Base-by-base conservation (phyloP, 1,140 invertebrate genomes). In the Drosophila cardini region DNA sequence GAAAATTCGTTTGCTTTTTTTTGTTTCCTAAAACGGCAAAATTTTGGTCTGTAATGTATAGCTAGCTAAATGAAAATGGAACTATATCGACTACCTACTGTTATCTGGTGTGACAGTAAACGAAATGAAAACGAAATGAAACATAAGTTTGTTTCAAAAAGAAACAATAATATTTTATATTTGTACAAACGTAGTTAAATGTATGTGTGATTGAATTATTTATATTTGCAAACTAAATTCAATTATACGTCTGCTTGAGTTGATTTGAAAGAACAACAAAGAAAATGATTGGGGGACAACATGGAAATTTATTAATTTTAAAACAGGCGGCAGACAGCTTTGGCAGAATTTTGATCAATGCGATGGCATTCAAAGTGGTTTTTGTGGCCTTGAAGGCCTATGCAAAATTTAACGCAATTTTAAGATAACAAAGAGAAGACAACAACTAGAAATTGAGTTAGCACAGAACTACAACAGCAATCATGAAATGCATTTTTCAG, bases 401-500 rank as follows among this genome's bases (percentile, higher is more conserved):
- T 52, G 34, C 60, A 58, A 78, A 83, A 82, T 87, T 87, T 87
- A 83, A 87, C 69, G 76, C 84, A 87, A 89, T 87, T 82, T 83
- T 50, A 52, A 79, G 85, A 87, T 83, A 78, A 72, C 60, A 87
- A 71, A 61, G 63, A 67, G 52, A 36, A 26, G 34, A 69, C 58
- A 75, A 70, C 52, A 70, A 57, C 79, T 69, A 77, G 52, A 70
- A 87, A 87, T 87, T 77, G 83, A 87, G 84, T 87, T 87, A 83
- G 79, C 74, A 57, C 69, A 67, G 72, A 87, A 87, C 89, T 89
- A 87, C 83, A 87, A 89, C 83, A 87, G 89, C 65, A 77, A 85
- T 85, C 80, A 84, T 72, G 53, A 74, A 52, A 43, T 74, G 72
- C 68, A 84, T 83, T 83, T 74, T 79, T 79, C 83, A 87, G 79